Conservation (phyloP, 2,113 vertebrate species). For the Camelus dromedarius region DNA sequence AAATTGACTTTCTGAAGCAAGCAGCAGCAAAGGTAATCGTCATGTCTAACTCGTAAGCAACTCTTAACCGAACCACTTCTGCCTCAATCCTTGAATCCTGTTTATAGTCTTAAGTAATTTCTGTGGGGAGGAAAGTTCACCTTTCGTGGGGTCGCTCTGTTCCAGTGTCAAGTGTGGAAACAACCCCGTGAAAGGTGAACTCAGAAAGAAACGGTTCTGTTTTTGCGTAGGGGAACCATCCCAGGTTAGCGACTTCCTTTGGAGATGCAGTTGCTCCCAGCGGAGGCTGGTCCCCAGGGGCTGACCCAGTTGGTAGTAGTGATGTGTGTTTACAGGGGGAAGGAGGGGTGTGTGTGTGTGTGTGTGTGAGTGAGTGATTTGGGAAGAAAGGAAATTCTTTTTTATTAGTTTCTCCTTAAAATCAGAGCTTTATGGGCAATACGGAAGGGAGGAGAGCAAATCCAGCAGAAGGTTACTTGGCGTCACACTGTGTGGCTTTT, state of each 20-base stretch:
- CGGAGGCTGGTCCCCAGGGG: background rate
- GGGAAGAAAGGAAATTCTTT: background rate
- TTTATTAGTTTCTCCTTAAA: conserved; percentile 19
- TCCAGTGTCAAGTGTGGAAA: background rate
- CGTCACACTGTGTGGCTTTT: background rate
- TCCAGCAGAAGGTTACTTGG: background rate
- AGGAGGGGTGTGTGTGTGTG: background rate
- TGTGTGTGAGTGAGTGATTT: background rate
- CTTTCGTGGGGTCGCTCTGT: background rate
- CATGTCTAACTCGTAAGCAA: background rate
- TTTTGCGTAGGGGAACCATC: background rate
- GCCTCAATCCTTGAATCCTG: background rate
- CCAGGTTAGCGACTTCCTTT: background rate
- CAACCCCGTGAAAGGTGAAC: background rate
- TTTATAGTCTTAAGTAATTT: background rate
- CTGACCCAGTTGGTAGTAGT: background rate
- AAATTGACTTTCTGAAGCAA: background rate
- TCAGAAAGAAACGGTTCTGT: background rate
- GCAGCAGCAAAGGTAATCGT: background rate
- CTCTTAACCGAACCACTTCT: background rate
- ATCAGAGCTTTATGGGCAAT: background rate
- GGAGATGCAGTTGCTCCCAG: background rate
- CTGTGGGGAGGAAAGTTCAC: background rate
- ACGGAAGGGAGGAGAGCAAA: background rate
- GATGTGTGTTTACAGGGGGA: background rate